These are phyloP conservation scores for Baronia brevicornis DNA, from an alignment of 2,888 invertebrate species.

Conservation along the genomic window DNA sequence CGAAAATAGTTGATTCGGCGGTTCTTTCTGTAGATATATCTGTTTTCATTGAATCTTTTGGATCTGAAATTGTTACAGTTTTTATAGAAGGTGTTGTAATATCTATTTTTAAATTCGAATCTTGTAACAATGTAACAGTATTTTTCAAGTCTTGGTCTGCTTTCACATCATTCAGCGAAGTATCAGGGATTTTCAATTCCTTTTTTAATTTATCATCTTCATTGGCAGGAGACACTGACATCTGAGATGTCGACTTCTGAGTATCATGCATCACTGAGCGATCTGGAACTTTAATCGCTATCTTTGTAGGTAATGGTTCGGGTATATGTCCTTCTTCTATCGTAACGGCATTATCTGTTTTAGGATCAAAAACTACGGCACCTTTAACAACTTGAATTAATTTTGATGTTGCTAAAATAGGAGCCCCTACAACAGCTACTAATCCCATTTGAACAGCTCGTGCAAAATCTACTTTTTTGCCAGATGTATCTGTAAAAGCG, in stretches of 20 bases:
- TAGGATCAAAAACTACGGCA: slow-evolving; percentile 36
- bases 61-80: too few species aligned
- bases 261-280: too few species aligned
- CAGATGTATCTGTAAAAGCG: slow-evolving; percentile 78
- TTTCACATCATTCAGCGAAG: slow-evolving; percentile 1
- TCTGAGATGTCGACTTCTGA: too few species aligned
- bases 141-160: too few species aligned
- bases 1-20: slow-evolving; percentile 1
- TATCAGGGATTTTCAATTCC: slow-evolving; percentile 9
- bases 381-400: slow-evolving; percentile 78
- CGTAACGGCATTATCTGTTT: slow-evolving; percentile 2
- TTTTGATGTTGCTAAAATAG: slow-evolving; percentile 81
- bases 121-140: too few species aligned
- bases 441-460: slow-evolving; percentile 87
- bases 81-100: too few species aligned
- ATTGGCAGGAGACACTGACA: too few species aligned
- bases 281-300: too few species aligned
- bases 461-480: slow-evolving; percentile 79
- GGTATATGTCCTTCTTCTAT: slow-evolving; percentile 11
- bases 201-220: too few species aligned
- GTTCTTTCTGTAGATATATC: slow-evolving; percentile 3
- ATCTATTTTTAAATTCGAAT: too few species aligned
- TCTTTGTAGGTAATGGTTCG: too few species aligned
- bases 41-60: too few species aligned
- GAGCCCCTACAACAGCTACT: slow-evolving; percentile 83